These are phyloP conservation scores for Trichonephila clavipes DNA, from an alignment of 1,140 invertebrate species.

Conservation along the genomic window DNA sequence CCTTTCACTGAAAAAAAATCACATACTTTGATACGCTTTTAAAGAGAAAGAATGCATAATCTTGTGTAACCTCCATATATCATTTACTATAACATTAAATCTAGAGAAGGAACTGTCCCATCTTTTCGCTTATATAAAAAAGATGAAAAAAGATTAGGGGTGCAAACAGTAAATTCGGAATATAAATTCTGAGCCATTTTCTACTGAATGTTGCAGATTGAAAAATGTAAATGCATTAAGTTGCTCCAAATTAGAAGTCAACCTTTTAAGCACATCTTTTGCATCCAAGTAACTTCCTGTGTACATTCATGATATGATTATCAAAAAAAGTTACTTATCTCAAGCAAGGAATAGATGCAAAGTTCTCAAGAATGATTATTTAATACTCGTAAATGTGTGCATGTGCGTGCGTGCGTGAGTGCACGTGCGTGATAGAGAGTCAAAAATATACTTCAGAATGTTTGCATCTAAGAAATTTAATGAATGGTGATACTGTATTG, in stretches of 20 bases:
- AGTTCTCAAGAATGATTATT: too few species aligned
- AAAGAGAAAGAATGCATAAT: neutral
- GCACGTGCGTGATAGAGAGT: too few species aligned
- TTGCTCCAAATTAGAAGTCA: neutral
- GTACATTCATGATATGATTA: neutral
- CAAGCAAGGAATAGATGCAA: neutral
- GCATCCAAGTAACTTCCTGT: neutral
- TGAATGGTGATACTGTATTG: too few species aligned
- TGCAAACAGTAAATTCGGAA: neutral
- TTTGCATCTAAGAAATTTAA: too few species aligned
- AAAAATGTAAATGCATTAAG: constrained; percentile 18
- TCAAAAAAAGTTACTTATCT: neutral
- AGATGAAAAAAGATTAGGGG: neutral
- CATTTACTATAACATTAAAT: neutral
- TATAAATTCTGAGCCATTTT: neutral
- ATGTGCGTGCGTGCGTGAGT: too few species aligned
- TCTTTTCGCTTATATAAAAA: neutral
- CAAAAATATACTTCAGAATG: too few species aligned
- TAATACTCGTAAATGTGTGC: too few species aligned
- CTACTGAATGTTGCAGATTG: neutral
- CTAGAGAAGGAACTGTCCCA: neutral
- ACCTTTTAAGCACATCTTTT: neutral
- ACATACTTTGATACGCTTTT: neutral
- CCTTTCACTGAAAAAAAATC: neutral
- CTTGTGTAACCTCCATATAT: neutral